Evolutionary conservation across 2,797 vertebrate species (phyloP), one percentile per base, ranked within the genome.

Genomic region (Arrhamphus sclerolepis): DNA sequence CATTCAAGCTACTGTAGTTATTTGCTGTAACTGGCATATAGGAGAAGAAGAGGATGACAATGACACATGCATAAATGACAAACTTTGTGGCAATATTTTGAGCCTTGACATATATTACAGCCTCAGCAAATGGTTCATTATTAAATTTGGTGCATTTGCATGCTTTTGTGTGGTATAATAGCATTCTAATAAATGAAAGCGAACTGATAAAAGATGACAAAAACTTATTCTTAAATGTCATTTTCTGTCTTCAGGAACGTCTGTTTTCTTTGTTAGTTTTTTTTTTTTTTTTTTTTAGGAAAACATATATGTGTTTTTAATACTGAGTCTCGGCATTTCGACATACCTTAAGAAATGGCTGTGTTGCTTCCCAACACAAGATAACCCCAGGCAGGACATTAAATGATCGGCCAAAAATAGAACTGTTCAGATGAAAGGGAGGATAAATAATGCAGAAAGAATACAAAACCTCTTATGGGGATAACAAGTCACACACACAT

Each of bases 401-500:
- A 78, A 84, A 85, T 82, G 72, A 83, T 83, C 14, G 56, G 63
- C 84, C 80, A 65, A 80, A 89, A 92, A 89, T 89, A 91, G 82
- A 85, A 87, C 61, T 61, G 82, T 84, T 88, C 75, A 58, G 77
- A 82, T 88, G 82, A 85, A 87, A 89, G 75, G 76, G 50, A 71
- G 76, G 77, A 87, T 91, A 86, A 89, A 89, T 89, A 87, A 89
- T 89, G 82, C 81, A 89, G 62, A 80, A 78, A 83, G 72, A 90
- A 87, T 85, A 89, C 84, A 82, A 80, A 84, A 84, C 70, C 84
- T 86, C 86, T 87, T 81, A 76, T 78, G 87, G 85, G 89, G 76
- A 84, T 84, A 84, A 86, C 75, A 53, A 75, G 80, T 79, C 68
- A 58, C 77, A 67, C 60, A 47, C 60, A 63, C 50, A 40, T 43